Conservation (phyloP, 2,888 invertebrate genomes). For the Arctia plantaginis region DNA sequence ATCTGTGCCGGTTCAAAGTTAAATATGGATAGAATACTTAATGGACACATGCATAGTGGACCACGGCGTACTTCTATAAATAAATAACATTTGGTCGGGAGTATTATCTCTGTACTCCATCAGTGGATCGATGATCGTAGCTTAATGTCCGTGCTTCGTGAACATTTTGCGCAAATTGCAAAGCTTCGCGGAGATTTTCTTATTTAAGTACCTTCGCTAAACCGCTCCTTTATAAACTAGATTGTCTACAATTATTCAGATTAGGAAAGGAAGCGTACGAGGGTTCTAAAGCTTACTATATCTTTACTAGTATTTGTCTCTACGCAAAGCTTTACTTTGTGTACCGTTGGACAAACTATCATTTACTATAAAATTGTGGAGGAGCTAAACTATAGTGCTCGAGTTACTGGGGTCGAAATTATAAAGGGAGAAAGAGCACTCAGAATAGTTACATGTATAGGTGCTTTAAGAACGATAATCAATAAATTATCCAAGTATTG, state of each 20-base stretch:
- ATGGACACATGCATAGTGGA: slow-evolving; percentile 62
- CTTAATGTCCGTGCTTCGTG: slow-evolving; percentile 44
- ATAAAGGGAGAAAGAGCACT: slow-evolving; percentile 67
- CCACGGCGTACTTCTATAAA: slow-evolving; percentile 41
- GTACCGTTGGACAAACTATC: slow-evolving; percentile 54
- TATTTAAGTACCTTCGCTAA: slow-evolving; percentile 68
- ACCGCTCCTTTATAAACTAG: slow-evolving; percentile 70
- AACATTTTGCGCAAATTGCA: slow-evolving; percentile 66
- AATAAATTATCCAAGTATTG: slow-evolving; percentile 58
- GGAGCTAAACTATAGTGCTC: slow-evolving; percentile 67
- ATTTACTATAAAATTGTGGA: slow-evolving; percentile 60
- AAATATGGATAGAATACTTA: slow-evolving; percentile 58
- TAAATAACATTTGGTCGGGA: slow-evolving; percentile 39
- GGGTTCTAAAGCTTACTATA: slow-evolving; percentile 75
- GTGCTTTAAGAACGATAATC: slow-evolving; percentile 65
- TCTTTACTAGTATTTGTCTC: slow-evolving; percentile 72
- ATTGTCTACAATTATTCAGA: slow-evolving; percentile 65
- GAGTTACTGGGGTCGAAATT: slow-evolving; percentile 63
- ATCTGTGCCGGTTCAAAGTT: slow-evolving; percentile 53
- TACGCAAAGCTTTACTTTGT: slow-evolving; percentile 80
- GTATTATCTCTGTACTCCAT: slow-evolving; percentile 35
- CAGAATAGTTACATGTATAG: slow-evolving; percentile 53
- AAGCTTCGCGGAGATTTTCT: slow-evolving; percentile 73
- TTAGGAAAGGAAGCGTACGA: slow-evolving; percentile 67
- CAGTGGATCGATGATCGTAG: slow-evolving; percentile 38